Conservation (phyloP, 2,797 vertebrate genomes). For the Acanthurus tractus region DNA sequence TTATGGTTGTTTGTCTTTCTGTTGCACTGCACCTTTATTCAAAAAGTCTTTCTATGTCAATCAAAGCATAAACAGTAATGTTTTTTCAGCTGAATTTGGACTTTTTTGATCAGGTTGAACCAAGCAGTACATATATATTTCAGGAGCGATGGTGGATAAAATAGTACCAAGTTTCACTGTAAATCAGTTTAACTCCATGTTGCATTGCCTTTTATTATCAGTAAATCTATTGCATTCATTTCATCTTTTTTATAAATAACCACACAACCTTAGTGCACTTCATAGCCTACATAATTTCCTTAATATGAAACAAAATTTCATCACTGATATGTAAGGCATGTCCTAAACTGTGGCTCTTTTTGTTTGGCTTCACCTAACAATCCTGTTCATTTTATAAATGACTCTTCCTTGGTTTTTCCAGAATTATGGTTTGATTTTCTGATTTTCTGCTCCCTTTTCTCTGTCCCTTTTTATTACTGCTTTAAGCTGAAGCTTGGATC, state of each 20-base stretch:
- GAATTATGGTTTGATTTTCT: slow-evolving; percentile 2
- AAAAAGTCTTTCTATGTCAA: slow-evolving; percentile 7
- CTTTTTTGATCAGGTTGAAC: neutral
- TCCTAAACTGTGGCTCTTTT: slow-evolving; percentile 6
- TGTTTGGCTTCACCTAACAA: slow-evolving; percentile 22
- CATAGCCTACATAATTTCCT: slow-evolving; percentile 15
- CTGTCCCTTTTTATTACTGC: slow-evolving; percentile 1
- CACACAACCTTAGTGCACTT: slow-evolving; percentile 14
- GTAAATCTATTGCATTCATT: slow-evolving; percentile 21
- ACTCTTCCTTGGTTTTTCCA: slow-evolving; percentile 57
- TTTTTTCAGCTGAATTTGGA: slow-evolving; percentile 5
- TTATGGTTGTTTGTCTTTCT: slow-evolving; percentile 13
- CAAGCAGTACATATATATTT: neutral
- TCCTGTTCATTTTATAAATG: slow-evolving; percentile 53
- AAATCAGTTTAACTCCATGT: slow-evolving; percentile 66
- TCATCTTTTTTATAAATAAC: slow-evolving; percentile 32
- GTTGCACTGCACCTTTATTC: slow-evolving; percentile 5
- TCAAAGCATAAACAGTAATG: slow-evolving; percentile 69
- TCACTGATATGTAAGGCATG: slow-evolving; percentile 31
- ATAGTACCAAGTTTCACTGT: slow-evolving; percentile 7
- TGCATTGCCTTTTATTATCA: slow-evolving; percentile 66
- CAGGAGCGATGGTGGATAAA: neutral
- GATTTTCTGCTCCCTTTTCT: neutral
- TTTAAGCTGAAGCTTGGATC: slow-evolving; percentile 40
- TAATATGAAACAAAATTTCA: slow-evolving; percentile 18